Base-by-base conservation (phyloP, 2,888 invertebrate genomes). In the Trachelus troglodyta region DNA sequence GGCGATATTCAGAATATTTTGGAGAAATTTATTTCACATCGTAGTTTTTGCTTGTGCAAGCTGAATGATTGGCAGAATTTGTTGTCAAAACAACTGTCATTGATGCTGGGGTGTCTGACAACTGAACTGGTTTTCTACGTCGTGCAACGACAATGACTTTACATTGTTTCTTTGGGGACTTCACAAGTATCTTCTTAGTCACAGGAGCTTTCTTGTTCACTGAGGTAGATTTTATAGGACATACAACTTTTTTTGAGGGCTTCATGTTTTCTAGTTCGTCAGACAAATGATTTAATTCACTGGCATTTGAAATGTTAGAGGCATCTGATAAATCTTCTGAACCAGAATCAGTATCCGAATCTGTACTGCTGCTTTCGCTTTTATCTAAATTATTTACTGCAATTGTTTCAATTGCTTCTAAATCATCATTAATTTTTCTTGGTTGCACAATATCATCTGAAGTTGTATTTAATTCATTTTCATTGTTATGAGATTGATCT, bases 91-190 rank as follows among this genome's bases (percentile, higher is more conserved):
- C 81, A 34, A 84, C 75, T 31, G 82, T 84, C 74, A 76, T 79
- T 71, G 79, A 79, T n/a, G 78, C 78, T 9, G 83, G 84, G 74
- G 82, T 88, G 33, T 90, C 85, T n/a, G 84, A 82, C 69, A 90
- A 82, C 73, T 83, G 82, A 3, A 89, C 84, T 1, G 85, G 85
- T 79, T 84, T 88, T 76, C 83, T 84, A n/a, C 88, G 86, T 75
- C 85, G 82, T 9, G 79, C 83, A 35, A 87, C 78, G 1, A 87
- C 69, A 69, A 88, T 78, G 15, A 86, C 76, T 76, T 82, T 85
- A 15, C 76, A 78, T 0, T 79, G 76, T 30, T 81, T 31, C 15
- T 40, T 34, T 31, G n/a, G 15, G 34, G 12, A 12, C n/a, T 68
- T 69, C 3, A 75, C 34, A 2, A 34, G 69, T 75, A 69, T 31